Evolutionary conservation across 1,140 invertebrate species (phyloP).

Genomic region (Bombus picipes): DNA sequence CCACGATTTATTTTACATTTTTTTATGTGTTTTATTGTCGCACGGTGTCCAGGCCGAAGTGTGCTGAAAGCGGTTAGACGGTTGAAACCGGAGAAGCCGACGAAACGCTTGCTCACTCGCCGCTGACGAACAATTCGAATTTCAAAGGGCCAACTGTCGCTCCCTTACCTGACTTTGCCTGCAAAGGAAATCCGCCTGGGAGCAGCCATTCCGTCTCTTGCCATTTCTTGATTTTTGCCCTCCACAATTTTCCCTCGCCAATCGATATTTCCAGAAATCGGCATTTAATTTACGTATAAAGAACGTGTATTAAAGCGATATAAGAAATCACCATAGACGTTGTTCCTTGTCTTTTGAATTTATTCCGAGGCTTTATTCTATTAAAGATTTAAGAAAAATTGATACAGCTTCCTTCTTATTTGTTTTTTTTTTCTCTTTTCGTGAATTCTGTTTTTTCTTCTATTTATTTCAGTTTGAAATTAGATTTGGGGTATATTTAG

Average conservation of each 20-base stretch:
- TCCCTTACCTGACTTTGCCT: constrained; percentile 63
- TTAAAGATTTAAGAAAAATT: neutral
- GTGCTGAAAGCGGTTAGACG: constrained; percentile 81
- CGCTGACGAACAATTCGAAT: constrained; percentile 78
- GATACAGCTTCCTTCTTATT: neutral
- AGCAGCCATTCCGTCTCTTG: neutral
- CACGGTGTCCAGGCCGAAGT: constrained; percentile 65
- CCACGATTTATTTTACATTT: constrained; percentile 60
- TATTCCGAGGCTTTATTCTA: neutral
- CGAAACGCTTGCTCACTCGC: constrained; percentile 79
- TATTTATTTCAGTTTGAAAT: neutral
- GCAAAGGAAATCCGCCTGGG: constrained; percentile 68
- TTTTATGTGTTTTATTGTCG: constrained; percentile 66
- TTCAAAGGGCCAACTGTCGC: constrained; percentile 76
- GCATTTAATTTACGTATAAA: neutral
- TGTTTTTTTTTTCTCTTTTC: neutral
- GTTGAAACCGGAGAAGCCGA: constrained; percentile 82
- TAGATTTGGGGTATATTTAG: neutral
- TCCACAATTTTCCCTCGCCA: neutral
- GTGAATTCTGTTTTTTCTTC: neutral
- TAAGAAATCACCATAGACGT: neutral
- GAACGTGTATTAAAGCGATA: neutral
- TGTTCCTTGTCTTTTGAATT: too few relatives aligned
- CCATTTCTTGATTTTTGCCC: constrained; percentile 35
- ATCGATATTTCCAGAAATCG: neutral